Conservation (phyloP, 2,797 vertebrate species). For the Takifugu rubripes region DNA sequence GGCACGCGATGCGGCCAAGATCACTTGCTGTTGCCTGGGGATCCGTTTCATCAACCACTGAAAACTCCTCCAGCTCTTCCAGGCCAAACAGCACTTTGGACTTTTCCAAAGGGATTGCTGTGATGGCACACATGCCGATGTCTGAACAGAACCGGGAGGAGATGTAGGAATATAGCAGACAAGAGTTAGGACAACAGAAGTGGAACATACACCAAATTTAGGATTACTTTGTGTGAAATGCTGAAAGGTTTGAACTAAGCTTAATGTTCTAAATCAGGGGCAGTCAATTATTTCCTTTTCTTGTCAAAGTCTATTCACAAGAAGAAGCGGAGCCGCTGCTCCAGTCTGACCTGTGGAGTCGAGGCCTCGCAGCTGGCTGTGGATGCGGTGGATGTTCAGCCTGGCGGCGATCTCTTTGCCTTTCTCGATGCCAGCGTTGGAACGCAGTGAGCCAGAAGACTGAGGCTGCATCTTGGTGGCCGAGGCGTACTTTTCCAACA, state of each 20-base stretch:
- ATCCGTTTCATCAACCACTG: constrained; percentile 91
- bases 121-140: constrained; percentile 92
- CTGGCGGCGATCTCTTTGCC: constrained; percentile 96
- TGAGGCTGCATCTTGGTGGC: constrained; percentile 97
- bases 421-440: constrained; percentile 94
- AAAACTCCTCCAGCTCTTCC: constrained; percentile 93
- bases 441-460: constrained; percentile 94
- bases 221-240: neutral
- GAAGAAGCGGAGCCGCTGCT: neutral
- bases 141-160: constrained; percentile 68
- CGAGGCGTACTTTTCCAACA: constrained; percentile 90
- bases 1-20: constrained; percentile 75
- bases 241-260: neutral
- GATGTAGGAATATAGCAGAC: neutral
- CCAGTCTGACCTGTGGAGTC: constrained; percentile 85
- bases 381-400: constrained; percentile 90
- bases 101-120: constrained; percentile 97
- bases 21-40: constrained; percentile 74
- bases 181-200: neutral
- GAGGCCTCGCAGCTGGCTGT: constrained; percentile 93
- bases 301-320: neutral
- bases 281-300: neutral
- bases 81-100: constrained; percentile 98
- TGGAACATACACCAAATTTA: no score
- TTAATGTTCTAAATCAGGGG: no score